Evolutionary conservation across 2,113 vertebrate species (phyloP).

Genomic region (Elanoides forficatus): DNA sequence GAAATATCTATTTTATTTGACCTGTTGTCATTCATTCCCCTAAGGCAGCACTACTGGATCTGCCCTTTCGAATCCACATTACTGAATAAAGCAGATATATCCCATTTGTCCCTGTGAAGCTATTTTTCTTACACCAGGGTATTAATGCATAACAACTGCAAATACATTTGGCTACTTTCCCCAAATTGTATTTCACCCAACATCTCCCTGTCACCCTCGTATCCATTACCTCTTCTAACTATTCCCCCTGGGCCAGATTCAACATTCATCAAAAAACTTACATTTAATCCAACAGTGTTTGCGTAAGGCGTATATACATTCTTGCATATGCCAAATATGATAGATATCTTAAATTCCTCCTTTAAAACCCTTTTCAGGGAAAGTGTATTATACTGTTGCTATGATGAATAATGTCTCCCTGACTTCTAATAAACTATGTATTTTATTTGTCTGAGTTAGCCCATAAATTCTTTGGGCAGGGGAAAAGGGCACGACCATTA

Average conservation of each 20-base stretch:
- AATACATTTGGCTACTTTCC: not conserved
- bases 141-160: not conserved
- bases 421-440: not conserved
- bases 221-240: not conserved
- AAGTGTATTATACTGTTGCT: not conserved
- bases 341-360: not conserved
- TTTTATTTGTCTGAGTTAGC: conserved; percentile 8
- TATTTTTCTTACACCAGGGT: not conserved
- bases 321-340: not conserved
- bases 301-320: not conserved
- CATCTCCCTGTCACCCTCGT: not conserved
- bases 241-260: not conserved
- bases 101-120: not conserved
- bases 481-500: not conserved
- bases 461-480: not conserved
- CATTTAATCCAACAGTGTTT: not conserved
- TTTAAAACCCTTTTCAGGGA: not conserved
- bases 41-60: not conserved
- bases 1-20: not conserved
- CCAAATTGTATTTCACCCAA: not conserved
- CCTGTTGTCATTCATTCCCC: not conserved
- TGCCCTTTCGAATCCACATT: not conserved
- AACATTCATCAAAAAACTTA: not conserved
- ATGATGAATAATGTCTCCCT: not conserved
- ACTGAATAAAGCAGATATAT: not conserved